Conservation (phyloP, 2,888 invertebrate genomes). For the Shargacucullia verbasci region DNA sequence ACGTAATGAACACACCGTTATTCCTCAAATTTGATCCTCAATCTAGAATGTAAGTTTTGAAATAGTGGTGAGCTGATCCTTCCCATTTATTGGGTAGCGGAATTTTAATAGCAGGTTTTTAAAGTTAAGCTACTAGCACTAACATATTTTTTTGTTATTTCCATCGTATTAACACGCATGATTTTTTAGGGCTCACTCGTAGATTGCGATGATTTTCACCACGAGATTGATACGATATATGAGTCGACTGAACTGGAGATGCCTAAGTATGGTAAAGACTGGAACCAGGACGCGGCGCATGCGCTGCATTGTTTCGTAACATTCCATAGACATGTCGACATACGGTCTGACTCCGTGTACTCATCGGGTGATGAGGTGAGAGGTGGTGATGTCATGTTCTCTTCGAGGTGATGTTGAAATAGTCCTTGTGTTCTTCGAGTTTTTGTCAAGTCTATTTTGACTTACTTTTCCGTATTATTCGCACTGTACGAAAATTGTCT, state of each 20-base stretch:
- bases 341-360: constrained; percentile 59
- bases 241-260: constrained; percentile 73
- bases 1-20: too few relatives aligned
- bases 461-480: constrained; percentile 13
- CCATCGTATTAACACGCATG: constrained; percentile 51
- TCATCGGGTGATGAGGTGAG: constrained; percentile 73
- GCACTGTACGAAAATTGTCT: constrained; percentile 1
- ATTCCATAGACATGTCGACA: constrained; percentile 63
- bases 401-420: constrained; percentile 24
- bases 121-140: too few relatives aligned
- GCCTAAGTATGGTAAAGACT: constrained; percentile 60
- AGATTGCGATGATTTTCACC: constrained; percentile 72
- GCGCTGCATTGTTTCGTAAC: constrained; percentile 71
- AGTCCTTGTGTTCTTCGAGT: constrained; percentile 7
- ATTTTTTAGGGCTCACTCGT: constrained; percentile 58
- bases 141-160: constrained; percentile 10
- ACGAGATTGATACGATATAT: constrained; percentile 82
- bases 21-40: too few relatives aligned
- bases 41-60: too few relatives aligned
- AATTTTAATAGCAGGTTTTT: too few relatives aligned
- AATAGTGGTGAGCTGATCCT: too few relatives aligned
- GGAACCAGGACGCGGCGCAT: constrained; percentile 70
- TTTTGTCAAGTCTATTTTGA: constrained; percentile 11
- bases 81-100: too few relatives aligned
- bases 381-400: constrained; percentile 8